phyloP scores from a whole-genome alignment of 2,888 invertebrate genomes.

The Oscheius sp. region DNA sequence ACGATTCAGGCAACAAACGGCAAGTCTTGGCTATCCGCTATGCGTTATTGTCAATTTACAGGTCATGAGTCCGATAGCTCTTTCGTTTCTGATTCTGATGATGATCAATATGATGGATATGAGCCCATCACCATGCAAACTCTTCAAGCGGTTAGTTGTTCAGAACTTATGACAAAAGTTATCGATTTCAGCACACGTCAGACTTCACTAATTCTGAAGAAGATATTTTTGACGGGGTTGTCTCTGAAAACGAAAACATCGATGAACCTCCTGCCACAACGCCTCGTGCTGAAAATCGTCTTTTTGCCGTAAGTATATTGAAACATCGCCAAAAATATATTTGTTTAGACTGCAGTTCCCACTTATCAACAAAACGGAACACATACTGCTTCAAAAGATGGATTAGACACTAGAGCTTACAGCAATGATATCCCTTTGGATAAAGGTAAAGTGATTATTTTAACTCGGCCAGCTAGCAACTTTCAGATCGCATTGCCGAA shows the following conservation, averaged over 20 bases:
- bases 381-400: no score
- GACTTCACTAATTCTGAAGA: not conserved
- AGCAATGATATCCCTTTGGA: slow-evolving; percentile 27
- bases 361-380: no score
- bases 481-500: slow-evolving; percentile 47
- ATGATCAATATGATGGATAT: slow-evolving; percentile 5
- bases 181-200: not conserved
- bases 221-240: not conserved
- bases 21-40: not conserved
- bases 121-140: not conserved
- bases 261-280: no score
- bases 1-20: not conserved
- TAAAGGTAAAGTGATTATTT: slow-evolving; percentile 3
- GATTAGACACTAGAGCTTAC: no score
- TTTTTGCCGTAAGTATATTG: no score
- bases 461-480: no score
- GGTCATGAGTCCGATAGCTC: not conserved
- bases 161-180: not conserved
- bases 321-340: no score
- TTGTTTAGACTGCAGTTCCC: no score
- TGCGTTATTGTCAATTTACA: not conserved
- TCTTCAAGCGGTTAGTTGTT: not conserved
- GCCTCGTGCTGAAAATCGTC: no score
- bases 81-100: slow-evolving; percentile 3
- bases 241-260: no score